Conservation (phyloP, 1,140 invertebrate genomes). For the Sminthurides bifidus region DNA sequence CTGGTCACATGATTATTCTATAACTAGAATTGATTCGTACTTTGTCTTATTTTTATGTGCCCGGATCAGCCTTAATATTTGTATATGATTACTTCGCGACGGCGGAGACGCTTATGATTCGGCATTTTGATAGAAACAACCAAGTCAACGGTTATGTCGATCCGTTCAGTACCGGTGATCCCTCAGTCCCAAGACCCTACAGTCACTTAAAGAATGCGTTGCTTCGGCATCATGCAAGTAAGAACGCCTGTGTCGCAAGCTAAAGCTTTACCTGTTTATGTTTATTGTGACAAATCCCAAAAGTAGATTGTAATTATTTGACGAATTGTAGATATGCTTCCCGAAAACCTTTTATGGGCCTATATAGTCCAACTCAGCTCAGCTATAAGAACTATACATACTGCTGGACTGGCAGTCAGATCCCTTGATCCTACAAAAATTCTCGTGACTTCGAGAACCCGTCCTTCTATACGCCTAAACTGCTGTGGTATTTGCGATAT, state of each 20-base stretch:
- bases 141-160: conserved; percentile 61
- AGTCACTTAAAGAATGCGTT: conserved; percentile 72
- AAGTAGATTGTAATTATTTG: conserved; percentile 15
- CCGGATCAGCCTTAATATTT: conserved; percentile 71
- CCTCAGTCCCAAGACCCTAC: conserved; percentile 64
- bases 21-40: not conserved
- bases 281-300: not conserved
- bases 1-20: not conserved
- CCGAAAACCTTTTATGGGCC: conserved; percentile 86
- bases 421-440: conserved; percentile 85
- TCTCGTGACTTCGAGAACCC: conserved; percentile 54
- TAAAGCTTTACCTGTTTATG: not conserved
- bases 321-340: conserved; percentile 56
- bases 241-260: not conserved
- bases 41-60: conserved; percentile 5
- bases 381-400: conserved; percentile 82
- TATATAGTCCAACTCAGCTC: conserved; percentile 91
- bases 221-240: conserved; percentile 44
- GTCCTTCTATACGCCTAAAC: conserved; percentile 55
- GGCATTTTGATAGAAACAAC: conserved; percentile 61
- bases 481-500: conserved; percentile 74
- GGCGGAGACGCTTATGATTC: conserved; percentile 70
- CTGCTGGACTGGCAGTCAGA: conserved; percentile 54
- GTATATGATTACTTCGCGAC: conserved; percentile 92
- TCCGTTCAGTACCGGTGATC: conserved; percentile 60